Base-by-base conservation (phyloP, 1,140 invertebrate species). In the Steinernema feltiae region DNA sequence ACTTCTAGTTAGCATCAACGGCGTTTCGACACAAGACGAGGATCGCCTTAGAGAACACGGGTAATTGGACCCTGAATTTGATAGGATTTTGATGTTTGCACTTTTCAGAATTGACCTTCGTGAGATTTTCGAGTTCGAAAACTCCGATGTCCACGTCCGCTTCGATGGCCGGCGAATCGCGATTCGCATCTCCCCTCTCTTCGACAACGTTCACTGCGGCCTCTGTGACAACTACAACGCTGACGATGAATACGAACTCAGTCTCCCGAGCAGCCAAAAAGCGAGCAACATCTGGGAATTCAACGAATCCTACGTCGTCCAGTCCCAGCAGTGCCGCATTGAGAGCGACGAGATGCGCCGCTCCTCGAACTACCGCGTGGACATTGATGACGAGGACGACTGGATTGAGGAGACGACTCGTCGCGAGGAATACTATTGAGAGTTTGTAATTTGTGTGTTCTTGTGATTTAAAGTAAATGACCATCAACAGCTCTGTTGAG, bases 81-180 rank as follows among this genome's bases (percentile, higher is more conserved):
- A 18, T 21, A 7, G n/a, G 30, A 27, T n/a, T n/a, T 70, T 32
- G 17, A 30, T 77, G 32, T 1, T 70, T 1, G 32, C n/a, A 0
- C 1, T 27, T 30, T 72, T 73, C 69, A 73, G 73, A 30, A 72
- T 81, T 27, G 72, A 80, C 32, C 69, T 48, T 48, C 72, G 75
- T 35, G 74, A 72, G 70, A 71, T 24, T 1, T 41, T 79, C 73
- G 63, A 73, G 35, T 41, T 80, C 32, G 74, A 81, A 30, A 70
- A 72, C 17, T 48, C 29, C 30, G 75, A 75, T 29, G 41, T 83
- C 41, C 46, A 71, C 12, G 81, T 82, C 72, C 41, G 69, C 30
- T 82, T 82, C 79, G 77, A 82, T 63, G 81, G 81, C 32, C 63
- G 70, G 31, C 31, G 18, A 32, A 70, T 70, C 76, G 78, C 76